A percentile compares a stretch with the other conserved stretches of the same genome.
Conservation (phyloP, 2,797 vertebrate species). For the Mus caroli region DNA sequence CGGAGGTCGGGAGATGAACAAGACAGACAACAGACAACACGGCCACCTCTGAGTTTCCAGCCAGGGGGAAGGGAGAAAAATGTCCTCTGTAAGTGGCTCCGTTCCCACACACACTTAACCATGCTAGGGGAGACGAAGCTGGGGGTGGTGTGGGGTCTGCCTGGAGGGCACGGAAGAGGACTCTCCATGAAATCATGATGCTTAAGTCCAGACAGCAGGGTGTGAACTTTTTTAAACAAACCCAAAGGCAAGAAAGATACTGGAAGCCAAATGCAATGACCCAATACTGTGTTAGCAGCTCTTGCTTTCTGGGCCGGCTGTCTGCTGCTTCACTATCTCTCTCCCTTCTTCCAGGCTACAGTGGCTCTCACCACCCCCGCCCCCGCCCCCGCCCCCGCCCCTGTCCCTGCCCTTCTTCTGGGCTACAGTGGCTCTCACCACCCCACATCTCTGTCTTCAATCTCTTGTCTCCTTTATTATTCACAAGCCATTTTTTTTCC, state of each 20-base stretch:
- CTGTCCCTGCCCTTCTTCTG: neutral
- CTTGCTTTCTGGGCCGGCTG: neutral
- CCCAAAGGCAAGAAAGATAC: neutral
- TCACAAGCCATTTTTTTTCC: conserved; percentile 41
- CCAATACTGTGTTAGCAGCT: neutral
- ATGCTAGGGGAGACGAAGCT: neutral
- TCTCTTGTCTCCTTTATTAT: conserved; percentile 48
- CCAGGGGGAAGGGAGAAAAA: neutral
- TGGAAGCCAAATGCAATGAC: conserved; percentile 6
- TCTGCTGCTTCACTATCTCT: neutral
- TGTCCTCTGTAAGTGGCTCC: neutral
- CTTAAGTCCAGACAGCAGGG: neutral
- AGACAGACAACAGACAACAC: neutral
- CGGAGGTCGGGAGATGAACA: neutral
- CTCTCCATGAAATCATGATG: neutral
- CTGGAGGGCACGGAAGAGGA: neutral
- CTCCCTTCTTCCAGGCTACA: neutral
- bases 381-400: too few relatives aligned
- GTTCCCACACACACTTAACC: neutral
- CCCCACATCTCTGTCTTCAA: neutral
- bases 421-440: conserved; percentile 15
- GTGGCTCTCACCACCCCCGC: too few relatives aligned
- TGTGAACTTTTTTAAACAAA: neutral
- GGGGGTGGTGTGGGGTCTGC: neutral
- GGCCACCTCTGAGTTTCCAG: neutral